These are phyloP conservation scores for Caenorhabditis inopinata DNA, from an alignment of 1,140 invertebrate species.

Conservation along the genomic window DNA sequence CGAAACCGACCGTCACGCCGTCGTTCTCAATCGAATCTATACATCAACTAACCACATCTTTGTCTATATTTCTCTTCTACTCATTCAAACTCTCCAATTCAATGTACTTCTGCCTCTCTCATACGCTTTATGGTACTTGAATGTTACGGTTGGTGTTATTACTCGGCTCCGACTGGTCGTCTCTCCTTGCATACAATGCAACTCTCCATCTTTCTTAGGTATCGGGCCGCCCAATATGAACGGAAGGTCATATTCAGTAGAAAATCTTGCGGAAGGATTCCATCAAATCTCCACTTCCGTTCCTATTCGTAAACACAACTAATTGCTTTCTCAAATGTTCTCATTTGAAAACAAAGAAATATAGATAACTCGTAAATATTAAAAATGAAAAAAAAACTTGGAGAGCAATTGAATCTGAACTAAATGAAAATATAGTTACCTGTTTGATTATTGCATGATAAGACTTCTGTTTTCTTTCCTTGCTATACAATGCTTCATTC, in stretches of 20 bases:
- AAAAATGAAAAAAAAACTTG: too few species aligned
- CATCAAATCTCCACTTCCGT: background rate
- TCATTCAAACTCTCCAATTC: background rate
- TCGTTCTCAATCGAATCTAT: background rate
- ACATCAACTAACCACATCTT: background rate
- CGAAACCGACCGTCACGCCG: background rate
- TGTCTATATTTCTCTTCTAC: background rate
- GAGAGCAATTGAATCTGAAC: too few species aligned
- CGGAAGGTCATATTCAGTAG: slow-evolving; percentile 12
- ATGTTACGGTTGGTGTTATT: slow-evolving; percentile 30
- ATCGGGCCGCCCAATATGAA: background rate
- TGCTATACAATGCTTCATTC: too few species aligned
- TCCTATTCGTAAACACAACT: background rate
- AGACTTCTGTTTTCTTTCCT: too few species aligned
- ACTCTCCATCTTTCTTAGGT: background rate
- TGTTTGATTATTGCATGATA: too few species aligned
- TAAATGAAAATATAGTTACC: too few species aligned
- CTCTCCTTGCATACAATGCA: background rate
- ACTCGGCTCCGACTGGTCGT: slow-evolving; percentile 9
- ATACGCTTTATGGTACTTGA: slow-evolving; percentile 30
- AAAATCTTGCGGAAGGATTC: slow-evolving; percentile 29
- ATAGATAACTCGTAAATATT: too few species aligned
- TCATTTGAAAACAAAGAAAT: background rate
- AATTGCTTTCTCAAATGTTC: background rate
- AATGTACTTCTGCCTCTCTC: background rate